Percentiles rank a stretch among this genome's conserved stretches.
Evolutionary conservation across 2,113 vertebrate species (phyloP).

Genomic region (Urocolius indicus): DNA sequence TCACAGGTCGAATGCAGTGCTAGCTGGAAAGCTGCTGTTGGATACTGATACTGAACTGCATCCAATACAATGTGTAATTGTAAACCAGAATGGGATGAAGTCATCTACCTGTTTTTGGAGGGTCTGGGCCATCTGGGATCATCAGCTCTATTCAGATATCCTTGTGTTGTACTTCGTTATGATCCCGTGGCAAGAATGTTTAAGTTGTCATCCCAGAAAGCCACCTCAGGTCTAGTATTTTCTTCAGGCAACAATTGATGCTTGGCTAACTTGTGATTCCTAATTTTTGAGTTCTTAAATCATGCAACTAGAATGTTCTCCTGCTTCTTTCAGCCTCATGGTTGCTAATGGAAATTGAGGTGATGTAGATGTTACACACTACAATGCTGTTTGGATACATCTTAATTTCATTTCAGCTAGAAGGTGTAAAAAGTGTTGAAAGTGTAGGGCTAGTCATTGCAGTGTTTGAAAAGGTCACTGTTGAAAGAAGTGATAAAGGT

Average conservation of each 20-base stretch:
- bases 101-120: background rate
- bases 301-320: background rate
- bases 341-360: background rate
- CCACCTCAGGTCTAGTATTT: background rate
- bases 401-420: background rate
- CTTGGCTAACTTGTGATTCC: background rate
- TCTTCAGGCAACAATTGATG: background rate
- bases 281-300: background rate
- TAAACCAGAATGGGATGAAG: background rate
- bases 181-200: background rate
- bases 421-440: background rate
- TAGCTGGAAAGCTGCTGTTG: background rate
- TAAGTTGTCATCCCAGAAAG: background rate
- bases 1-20: background rate
- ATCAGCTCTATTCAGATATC: background rate
- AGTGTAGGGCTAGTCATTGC: background rate
- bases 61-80: rapidly evolving
- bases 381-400: background rate
- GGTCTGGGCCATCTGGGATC: background rate
- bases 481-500: background rate
- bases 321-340: background rate
- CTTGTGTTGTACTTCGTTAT: background rate
- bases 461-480: background rate
- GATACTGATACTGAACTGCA: background rate
- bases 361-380: background rate